A percentile compares a stretch with the other conserved stretches of the same genome.
These are phyloP conservation scores for Troilus luridus DNA, from an alignment of 2,888 invertebrate genomes.

Conservation along the genomic window DNA sequence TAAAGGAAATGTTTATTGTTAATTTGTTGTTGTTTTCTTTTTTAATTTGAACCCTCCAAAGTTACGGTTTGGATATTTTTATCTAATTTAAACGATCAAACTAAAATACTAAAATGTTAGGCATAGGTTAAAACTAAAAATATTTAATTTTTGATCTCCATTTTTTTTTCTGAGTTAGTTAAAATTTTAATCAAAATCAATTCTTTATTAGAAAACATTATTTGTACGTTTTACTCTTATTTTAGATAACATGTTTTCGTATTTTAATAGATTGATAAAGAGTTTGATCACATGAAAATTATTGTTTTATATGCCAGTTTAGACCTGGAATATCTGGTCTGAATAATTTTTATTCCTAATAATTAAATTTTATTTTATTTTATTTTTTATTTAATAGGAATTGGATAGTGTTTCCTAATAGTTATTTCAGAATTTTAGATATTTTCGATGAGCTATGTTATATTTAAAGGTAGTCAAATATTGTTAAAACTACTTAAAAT, in stretches of 20 bases:
- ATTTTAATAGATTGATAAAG: not conserved
- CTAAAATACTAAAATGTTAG: constrained; percentile 20
- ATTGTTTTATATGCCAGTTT: not conserved
- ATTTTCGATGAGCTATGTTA: not conserved
- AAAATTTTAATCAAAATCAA: constrained; percentile 17
- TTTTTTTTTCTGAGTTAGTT: not conserved
- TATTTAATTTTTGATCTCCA: constrained; percentile 28
- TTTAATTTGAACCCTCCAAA: constrained; percentile 30
- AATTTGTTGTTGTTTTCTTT: not conserved
- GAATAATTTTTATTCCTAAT: not conserved
- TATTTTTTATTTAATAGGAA: not conserved
- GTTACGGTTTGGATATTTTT: constrained; percentile 3
- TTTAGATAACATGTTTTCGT: not conserved
- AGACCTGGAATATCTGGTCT: not conserved
- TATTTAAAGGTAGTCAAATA: not conserved
- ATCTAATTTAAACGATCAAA: not conserved
- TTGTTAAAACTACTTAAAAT: constrained; percentile 10
- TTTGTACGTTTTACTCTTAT: not conserved
- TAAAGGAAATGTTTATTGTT: constrained; percentile 23
- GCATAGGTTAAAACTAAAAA: not conserved
- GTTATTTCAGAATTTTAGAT: not conserved
- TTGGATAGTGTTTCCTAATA: not conserved
- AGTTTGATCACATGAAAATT: not conserved
- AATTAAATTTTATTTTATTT: not conserved
- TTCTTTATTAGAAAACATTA: not conserved